A percentile compares a stretch with the other conserved stretches of the same genome.
Conservation (phyloP, 2,797 vertebrate genomes). For the Picus viridis region DNA sequence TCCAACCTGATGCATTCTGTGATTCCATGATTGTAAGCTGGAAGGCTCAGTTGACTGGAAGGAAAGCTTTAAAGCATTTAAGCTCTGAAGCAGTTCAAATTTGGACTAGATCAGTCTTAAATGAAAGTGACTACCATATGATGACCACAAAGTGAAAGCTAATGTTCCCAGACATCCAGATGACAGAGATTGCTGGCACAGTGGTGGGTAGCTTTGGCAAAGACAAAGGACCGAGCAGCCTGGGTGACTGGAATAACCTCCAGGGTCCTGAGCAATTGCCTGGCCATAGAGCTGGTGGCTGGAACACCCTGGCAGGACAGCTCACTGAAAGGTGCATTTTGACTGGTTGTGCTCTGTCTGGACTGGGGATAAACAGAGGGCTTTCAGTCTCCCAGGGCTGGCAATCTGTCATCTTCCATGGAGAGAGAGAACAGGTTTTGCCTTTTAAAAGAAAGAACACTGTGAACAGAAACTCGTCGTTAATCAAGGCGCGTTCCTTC, state of each 20-base stretch:
- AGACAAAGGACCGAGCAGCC: not conserved
- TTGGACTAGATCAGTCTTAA: not conserved
- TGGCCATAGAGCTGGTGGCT: not conserved
- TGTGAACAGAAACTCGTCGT: constrained; percentile 59
- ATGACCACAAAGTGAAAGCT: not conserved
- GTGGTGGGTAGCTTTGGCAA: not conserved
- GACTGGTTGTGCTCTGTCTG: not conserved
- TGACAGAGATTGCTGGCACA: not conserved
- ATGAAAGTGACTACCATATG: not conserved
- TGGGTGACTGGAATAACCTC: not conserved
- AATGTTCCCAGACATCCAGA: not conserved
- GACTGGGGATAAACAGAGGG: constrained; percentile 54
- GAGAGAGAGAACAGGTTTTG: constrained; percentile 46
- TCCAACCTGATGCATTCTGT: no score
- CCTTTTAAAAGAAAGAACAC: constrained; percentile 64
- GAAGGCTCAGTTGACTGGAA: not conserved
- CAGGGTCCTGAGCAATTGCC: not conserved
- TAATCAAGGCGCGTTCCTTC: constrained; percentile 61
- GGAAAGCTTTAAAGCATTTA: not conserved
- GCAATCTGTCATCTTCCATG: constrained; percentile 57
- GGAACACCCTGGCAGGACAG: not conserved
- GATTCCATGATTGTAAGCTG: no score
- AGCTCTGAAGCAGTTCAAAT: not conserved
- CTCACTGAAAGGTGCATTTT: not conserved
- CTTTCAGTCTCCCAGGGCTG: constrained; percentile 53